Percentiles rank a stretch among this genome's conserved stretches.
Conservation (phyloP, 2,113 vertebrate genomes). For the Symphodus melops region DNA sequence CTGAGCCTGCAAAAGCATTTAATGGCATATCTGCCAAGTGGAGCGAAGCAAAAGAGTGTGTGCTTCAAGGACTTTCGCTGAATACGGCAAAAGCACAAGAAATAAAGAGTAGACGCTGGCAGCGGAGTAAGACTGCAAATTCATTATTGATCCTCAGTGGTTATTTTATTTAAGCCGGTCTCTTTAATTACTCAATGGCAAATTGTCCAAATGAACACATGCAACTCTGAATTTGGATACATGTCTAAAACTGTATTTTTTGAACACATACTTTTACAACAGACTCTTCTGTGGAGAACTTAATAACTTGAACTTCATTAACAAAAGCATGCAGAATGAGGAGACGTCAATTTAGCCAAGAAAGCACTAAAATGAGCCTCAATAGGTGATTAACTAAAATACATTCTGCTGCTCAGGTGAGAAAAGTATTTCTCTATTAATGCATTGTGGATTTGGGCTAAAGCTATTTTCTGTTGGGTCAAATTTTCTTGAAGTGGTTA, state of each 20-base stretch:
- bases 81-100: conserved; percentile 30
- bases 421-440: conserved; percentile 2
- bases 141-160: conserved; percentile 4
- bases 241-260: not conserved
- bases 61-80: conserved; percentile 21
- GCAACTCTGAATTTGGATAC: not conserved
- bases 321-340: too few relatives aligned
- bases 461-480: too few relatives aligned
- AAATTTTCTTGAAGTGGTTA: too few relatives aligned
- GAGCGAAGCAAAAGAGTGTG: conserved; percentile 15
- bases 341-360: too few relatives aligned
- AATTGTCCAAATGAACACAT: too few relatives aligned
- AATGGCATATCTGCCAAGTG: conserved; percentile 55
- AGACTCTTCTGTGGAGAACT: not conserved
- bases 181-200: not conserved
- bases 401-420: not conserved
- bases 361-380: not conserved
- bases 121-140: conserved; percentile 8
- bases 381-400: not conserved
- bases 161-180: not conserved
- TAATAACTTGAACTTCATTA: too few relatives aligned
- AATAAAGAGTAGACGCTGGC: conserved; percentile 8
- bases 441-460: too few relatives aligned
- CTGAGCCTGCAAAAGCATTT: conserved; percentile 56
- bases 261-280: not conserved